A percentile compares a stretch with the other conserved stretches of the same genome.
phyloP scores from a whole-genome alignment of 2,888 invertebrate genomes.

The Rotaria sp. region DNA sequence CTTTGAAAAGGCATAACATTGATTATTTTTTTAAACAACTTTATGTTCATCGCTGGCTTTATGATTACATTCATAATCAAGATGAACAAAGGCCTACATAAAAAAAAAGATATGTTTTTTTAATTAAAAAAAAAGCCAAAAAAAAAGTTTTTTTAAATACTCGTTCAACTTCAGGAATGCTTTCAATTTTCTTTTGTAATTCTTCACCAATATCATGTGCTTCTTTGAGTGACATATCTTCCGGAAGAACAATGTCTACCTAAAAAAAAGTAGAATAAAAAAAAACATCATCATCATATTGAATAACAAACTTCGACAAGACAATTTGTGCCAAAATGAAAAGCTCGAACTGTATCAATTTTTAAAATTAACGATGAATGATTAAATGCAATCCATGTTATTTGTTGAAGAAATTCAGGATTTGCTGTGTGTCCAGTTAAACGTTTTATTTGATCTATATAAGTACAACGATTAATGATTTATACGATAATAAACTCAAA shows the following conservation, averaged over 20 bases:
- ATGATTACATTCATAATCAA: constrained; percentile 54
- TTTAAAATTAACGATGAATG: constrained; percentile 46
- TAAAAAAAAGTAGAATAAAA: not conserved
- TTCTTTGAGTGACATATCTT: constrained; percentile 54
- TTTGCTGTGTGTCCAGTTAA: constrained; percentile 50
- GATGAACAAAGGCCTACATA: constrained; percentile 57
- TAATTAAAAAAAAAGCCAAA: not conserved
- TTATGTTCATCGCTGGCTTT: constrained; percentile 20
- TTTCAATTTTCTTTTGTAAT: constrained; percentile 57
- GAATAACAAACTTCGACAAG: constrained; percentile 53
- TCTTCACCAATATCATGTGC: constrained; percentile 58
- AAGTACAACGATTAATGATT: not conserved
- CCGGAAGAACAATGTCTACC: constrained; percentile 55
- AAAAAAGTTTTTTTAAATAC: constrained; percentile 41
- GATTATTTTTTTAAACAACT: not conserved
- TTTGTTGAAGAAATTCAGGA: constrained; percentile 51
- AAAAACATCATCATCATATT: constrained; percentile 42
- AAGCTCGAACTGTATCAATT: constrained; percentile 26
- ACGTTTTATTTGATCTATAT: constrained; percentile 51
- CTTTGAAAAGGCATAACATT: not conserved
- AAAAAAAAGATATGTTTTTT: not conserved
- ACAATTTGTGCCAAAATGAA: constrained; percentile 17
- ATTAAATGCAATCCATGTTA: constrained; percentile 51
- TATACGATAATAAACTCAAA: not conserved
- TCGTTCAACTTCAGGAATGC: constrained; percentile 56